Percentiles rank a stretch among this genome's conserved stretches.
phyloP scores from a whole-genome alignment of 2,888 invertebrate species.

The Trichacis sp. region DNA sequence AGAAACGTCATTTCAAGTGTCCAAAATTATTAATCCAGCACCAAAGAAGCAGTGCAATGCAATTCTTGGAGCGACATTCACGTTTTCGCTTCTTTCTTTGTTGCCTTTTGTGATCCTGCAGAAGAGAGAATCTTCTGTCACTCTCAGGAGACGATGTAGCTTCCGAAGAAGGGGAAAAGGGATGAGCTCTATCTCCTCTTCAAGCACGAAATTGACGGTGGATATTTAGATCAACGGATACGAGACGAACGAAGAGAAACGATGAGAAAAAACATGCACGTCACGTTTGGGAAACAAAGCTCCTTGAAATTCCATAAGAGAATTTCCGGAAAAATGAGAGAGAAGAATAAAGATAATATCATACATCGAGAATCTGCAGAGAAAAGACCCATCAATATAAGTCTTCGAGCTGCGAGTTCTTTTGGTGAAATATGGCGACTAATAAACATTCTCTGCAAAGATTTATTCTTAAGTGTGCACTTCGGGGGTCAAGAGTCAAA shows the following conservation, averaged over 20 bases:
- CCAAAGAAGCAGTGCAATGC: conserved; percentile 5
- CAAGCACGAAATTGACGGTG: conserved; percentile 9
- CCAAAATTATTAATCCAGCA: conserved; percentile 23
- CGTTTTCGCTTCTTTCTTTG: not conserved
- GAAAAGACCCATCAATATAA: conserved; percentile 27
- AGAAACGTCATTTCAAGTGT: not conserved
- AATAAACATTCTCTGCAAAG: conserved; percentile 19
- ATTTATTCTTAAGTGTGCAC: not conserved
- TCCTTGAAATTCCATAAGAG: conserved; percentile 27
- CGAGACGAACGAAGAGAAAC: conserved; percentile 1
- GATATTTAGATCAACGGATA: conserved; percentile 24
- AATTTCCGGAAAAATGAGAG: conserved; percentile 23
- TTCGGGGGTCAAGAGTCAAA: no score
- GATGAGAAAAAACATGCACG: conserved; percentile 13
- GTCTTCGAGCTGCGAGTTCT: conserved; percentile 11
- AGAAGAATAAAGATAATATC: conserved; percentile 29
- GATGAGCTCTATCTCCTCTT: conserved; percentile 12
- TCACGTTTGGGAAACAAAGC: conserved; percentile 40
- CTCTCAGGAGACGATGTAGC: conserved; percentile 19
- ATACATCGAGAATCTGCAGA: conserved; percentile 32
- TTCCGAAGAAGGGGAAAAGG: conserved; percentile 7
- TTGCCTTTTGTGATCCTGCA: conserved; percentile 18
- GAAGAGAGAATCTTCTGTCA: conserved; percentile 10
- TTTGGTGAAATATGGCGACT: conserved; percentile 15
- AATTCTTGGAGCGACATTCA: not conserved